Percentiles rank a stretch among this genome's conserved stretches.
Conservation (phyloP, 1,140 invertebrate genomes). For the Drosophila yakuba region DNA sequence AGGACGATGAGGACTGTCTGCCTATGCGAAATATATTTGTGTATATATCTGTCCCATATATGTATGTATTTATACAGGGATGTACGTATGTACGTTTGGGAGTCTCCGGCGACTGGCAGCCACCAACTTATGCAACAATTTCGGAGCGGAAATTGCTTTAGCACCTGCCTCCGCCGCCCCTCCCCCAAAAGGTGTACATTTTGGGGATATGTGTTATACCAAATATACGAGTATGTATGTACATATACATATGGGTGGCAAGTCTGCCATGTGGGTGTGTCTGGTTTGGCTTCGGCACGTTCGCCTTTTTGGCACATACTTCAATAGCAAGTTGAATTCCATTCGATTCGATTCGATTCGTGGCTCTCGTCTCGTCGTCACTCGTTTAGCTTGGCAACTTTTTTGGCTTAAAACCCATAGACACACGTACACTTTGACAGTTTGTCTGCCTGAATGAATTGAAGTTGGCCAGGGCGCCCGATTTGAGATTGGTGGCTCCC, state of each 20-base stretch:
- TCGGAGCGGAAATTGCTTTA: slow-evolving; percentile 82
- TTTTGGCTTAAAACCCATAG: slow-evolving; percentile 52
- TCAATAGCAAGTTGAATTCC: slow-evolving; percentile 81
- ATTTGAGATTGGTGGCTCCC: not conserved
- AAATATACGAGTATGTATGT: slow-evolving; percentile 13
- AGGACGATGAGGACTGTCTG: slow-evolving; percentile 67
- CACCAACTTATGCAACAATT: slow-evolving; percentile 82
- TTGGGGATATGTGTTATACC: slow-evolving; percentile 24
- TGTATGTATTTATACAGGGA: not conserved
- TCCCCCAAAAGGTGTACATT: slow-evolving; percentile 24
- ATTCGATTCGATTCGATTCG: slow-evolving; percentile 72
- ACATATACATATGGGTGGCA: slow-evolving; percentile 3
- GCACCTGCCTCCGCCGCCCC: slow-evolving; percentile 62
- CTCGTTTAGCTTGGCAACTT: slow-evolving; percentile 76
- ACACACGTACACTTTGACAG: slow-evolving; percentile 66
- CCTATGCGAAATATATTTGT: slow-evolving; percentile 68
- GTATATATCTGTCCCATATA: slow-evolving; percentile 29
- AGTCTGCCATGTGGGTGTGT: slow-evolving; percentile 23
- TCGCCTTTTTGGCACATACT: slow-evolving; percentile 82
- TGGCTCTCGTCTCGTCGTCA: slow-evolving; percentile 66
- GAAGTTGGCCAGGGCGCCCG: slow-evolving; percentile 14
- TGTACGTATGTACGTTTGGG: not conserved
- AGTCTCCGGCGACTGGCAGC: slow-evolving; percentile 40
- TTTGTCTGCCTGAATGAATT: slow-evolving; percentile 63
- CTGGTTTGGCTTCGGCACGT: slow-evolving; percentile 42